Base-by-base conservation (phyloP, 1,140 invertebrate genomes). In the Gryllus bimaculatus region DNA sequence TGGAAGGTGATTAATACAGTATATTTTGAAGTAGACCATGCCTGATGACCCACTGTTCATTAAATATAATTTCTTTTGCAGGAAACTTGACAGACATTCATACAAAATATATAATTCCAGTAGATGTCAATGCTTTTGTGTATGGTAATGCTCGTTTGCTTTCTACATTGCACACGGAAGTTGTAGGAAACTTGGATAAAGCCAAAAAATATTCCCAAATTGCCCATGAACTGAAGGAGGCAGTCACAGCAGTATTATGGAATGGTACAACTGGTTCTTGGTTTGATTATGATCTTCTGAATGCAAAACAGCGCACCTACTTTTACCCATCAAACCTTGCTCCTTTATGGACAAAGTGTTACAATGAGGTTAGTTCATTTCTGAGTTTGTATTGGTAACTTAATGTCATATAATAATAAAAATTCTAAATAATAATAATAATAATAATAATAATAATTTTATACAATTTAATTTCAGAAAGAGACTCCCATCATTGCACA, bases 71-170 rank as follows among this genome's bases (percentile, higher is more conserved):
- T 66, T 66, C 54, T 48, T 47, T 7, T 81, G 8, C 78, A 81
- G 81, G 81, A n/a, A 88, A 88, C 78, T 83, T 92, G 48, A 83
- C 86, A 0, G 85, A 91, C 80, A 88, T 91, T 8, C 85, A 89
- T 8, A 92, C 92, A 0, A 88, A 89, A 13, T 84, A 91, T 74
- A 92, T 96, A 49, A 86, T 96, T 39, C 94, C 95, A 0, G 95
- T 96, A 5, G 95, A 96, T 85, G 86, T 97, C 12, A 97, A 97
- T 84, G 88, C 93, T 5, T 92, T 96, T 79, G 85, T 96, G 15
- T 93, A 92, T 79, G 85, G 85, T 77, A 92, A 92, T 82, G 91
- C 91, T 47, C 82, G 84, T 15, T 84, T 88, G 4, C 83, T 94
- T 10, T 82, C 87, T 2, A 80, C 87, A 47, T 91, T 92, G 81